phyloP scores from a whole-genome alignment of 2,113 vertebrate genomes.

The Ellobius talpinus region DNA sequence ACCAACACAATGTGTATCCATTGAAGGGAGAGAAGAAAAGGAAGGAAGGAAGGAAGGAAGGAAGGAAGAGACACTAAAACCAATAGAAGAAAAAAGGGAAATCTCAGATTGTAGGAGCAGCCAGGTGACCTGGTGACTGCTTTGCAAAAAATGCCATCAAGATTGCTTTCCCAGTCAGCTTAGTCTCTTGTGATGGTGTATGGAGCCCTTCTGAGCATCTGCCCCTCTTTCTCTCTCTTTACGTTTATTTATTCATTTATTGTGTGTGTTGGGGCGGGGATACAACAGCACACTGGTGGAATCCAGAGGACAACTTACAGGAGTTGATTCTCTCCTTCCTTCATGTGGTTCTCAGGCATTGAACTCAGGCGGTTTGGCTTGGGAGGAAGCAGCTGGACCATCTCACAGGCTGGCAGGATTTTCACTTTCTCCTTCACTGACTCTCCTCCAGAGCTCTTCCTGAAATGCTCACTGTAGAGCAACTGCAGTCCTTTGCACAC shows the following conservation, averaged over 20 bases:
- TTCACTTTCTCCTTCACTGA: neutral
- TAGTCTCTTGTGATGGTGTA: neutral
- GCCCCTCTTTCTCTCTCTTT: neutral
- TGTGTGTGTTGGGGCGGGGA: neutral
- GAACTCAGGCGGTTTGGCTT: neutral
- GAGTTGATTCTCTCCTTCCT: neutral
- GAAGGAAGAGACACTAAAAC: neutral
- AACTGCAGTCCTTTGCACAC: neutral
- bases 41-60: no score
- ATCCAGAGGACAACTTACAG: neutral
- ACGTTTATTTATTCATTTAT: neutral
- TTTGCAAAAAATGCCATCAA: neutral
- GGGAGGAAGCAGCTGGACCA: neutral
- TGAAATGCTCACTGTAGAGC: rapidly evolving
- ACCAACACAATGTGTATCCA: no score
- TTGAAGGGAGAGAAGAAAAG: neutral
- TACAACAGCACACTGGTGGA: neutral
- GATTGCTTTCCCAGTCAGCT: neutral
- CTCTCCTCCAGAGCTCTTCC: neutral
- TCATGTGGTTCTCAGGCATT: neutral
- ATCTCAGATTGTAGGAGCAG: neutral
- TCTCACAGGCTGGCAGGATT: neutral
- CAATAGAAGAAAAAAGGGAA: neutral
- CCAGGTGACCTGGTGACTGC: neutral
- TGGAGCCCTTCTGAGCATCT: neutral